These are phyloP conservation scores for Pseudoatta argentina DNA, from an alignment of 1,140 invertebrate genomes.

Conservation along the genomic window DNA sequence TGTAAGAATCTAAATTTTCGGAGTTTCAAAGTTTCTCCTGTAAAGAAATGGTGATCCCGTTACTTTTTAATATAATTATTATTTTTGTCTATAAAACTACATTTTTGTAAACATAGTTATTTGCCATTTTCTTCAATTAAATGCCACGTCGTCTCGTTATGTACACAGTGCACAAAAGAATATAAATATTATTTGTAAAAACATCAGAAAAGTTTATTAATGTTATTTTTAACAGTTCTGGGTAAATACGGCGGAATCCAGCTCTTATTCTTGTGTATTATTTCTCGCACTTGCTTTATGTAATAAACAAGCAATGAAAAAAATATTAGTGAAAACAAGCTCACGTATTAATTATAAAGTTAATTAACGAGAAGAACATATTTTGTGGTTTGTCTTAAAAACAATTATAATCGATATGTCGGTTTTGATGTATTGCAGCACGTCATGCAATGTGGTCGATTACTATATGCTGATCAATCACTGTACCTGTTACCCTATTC, in stretches of 20 bases:
- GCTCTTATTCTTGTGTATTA: background rate
- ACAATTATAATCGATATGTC: slow-evolving; percentile 44
- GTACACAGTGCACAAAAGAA: background rate
- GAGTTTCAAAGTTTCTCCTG: background rate
- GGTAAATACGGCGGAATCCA: background rate
- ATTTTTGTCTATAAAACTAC: background rate
- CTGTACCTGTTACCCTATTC: slow-evolving; percentile 38
- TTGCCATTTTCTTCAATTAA: slow-evolving; percentile 11
- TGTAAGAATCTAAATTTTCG: slow-evolving; percentile 2
- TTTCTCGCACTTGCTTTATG: background rate
- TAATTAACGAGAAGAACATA: background rate
- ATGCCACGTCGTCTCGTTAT: background rate
- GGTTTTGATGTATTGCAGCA: slow-evolving; percentile 33
- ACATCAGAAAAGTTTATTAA: background rate
- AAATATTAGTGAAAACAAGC: background rate
- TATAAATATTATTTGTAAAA: slow-evolving; percentile 18
- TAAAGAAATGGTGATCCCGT: background rate
- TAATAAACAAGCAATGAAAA: slow-evolving; percentile 18
- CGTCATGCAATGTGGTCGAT: slow-evolving; percentile 18
- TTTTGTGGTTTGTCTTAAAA: slow-evolving; percentile 31
- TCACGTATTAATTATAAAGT: slow-evolving; percentile 12
- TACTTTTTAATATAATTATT: slow-evolving; percentile 9
- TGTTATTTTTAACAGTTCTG: slow-evolving; percentile 16
- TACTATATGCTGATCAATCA: slow-evolving; percentile 50
- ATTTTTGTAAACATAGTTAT: background rate